Base-by-base conservation (phyloP, 2,888 invertebrate species). In the Myopa tessellatipennis region DNA sequence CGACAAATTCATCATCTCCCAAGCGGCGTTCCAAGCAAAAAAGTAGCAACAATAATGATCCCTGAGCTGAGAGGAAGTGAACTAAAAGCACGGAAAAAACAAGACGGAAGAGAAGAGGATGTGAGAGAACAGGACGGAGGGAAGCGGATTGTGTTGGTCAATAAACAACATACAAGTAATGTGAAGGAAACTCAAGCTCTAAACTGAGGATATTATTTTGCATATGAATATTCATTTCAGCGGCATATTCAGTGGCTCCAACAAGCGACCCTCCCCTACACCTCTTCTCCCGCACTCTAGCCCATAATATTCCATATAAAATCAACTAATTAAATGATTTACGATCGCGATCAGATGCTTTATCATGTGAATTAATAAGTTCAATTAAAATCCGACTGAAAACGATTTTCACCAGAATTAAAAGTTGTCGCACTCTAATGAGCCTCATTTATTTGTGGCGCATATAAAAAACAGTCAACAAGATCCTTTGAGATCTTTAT, bases 401-500 rank as follows among this genome's bases (percentile, higher is more conserved):
- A 84, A 84, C 85, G 85, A 85, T 87, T 87, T 87, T 86, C 86
- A 87, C 87, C 85, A 85, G 85, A 87, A 85, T 87, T 87, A 86
- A 85, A 84, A 87, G 87, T 87, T 87, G 87, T 87, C 85, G 84
- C 86, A 80, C 81, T 79, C 74, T 86, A 87, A 87, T 87, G 85
- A 86, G 82, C 76, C 74, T 80, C 85, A 87, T 87, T 87, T 85
- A 84, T 87, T 79, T 80, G 67, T 79, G 77, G 76, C 80, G 81
- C 79, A 76, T 80, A 83, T 81, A 83, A 83, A 45, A 81, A 83
- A 81, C 84, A 84, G 83, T 85, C 84, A 84, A 83, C 84, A 83
- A 85, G 85, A 87, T 87, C 87, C 87, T 86, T 87, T 85, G 86
- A 87, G 87, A 87, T 87, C 87, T 87, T 87, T 87, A 87, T 87